phyloP scores from a whole-genome alignment of 2,113 vertebrate species.

The Microtus pennsylvanicus region DNA sequence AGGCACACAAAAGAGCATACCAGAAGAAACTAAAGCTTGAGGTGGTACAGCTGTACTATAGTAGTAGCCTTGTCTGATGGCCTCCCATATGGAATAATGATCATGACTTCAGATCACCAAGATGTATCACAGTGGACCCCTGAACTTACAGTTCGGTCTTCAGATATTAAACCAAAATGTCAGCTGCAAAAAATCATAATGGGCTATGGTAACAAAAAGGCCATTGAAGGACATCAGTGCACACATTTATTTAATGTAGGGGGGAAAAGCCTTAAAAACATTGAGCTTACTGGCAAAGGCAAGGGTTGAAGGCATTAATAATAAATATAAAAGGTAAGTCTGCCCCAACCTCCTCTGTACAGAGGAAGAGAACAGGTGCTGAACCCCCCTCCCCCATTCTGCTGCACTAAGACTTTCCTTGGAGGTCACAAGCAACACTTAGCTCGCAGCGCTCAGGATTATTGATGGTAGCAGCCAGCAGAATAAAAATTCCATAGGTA shows the following conservation, averaged over 20 bases:
- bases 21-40: neutral
- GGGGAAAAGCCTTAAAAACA: neutral
- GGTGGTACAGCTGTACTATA: neutral
- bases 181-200: neutral
- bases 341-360: neutral
- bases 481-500: slow-evolving; percentile 83
- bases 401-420: slow-evolving; percentile 65
- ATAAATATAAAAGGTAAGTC: slow-evolving; percentile 7
- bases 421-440: slow-evolving; percentile 78
- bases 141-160: neutral
- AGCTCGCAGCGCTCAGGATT: slow-evolving; percentile 70
- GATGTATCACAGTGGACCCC: neutral
- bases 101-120: neutral
- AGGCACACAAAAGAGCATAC: neutral
- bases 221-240: neutral
- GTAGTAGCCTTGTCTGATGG: neutral
- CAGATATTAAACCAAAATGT: neutral
- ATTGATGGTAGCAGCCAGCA: slow-evolving; percentile 79
- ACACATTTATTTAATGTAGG: neutral
- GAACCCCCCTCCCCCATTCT: neutral
- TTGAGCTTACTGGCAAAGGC: neutral
- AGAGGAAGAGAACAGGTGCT: neutral
- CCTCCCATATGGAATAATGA: neutral
- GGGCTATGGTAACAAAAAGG: neutral
- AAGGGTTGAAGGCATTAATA: neutral